Base-by-base conservation (phyloP, 2,888 invertebrate genomes). In the Watsonalla binaria region DNA sequence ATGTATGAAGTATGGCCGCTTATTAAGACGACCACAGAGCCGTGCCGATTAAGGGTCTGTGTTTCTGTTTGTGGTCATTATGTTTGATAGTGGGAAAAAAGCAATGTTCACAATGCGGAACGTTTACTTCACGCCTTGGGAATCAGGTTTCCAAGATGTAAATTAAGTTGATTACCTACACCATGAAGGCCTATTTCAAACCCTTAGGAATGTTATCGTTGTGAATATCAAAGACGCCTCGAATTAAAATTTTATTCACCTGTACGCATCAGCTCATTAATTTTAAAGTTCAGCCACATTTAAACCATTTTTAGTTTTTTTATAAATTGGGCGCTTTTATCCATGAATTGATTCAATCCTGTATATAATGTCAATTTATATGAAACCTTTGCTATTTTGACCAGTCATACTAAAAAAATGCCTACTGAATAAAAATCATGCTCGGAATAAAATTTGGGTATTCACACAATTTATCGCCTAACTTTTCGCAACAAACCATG, bases 41-140 rank as follows among this genome's bases (percentile, higher is more conserved):
- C 11, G 42, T 66, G 62, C 56, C 57, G 63, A 71, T 64, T 68
- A 77, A 82, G 81, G 80, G 77, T 57, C 68, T 67, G 68, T 39
- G 39, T 9, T 39, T 39, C 39, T 39, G 7, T 35, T 5, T n/a
- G 39, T 42, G 42, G 42, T 42, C 42, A 42, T 42, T 42, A 42
- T 1, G 65, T 70, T 70, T 70, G 68, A 77, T 78, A 83, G 85
- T 87, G 86, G 85, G 87, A 88, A 86, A 84, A 24, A 83, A 80
- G 76, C 72, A 74, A 78, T 59, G 72, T 60, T 72, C 76, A 84
- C 70, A 76, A 83, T 76, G 88, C 83, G 87, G 80, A 85, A 89
- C 87, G 70, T 70, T 72, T 76, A 78, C 79, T 86, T 86, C 83
- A 87, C 82, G 88, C 84, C 78, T 71, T 72, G 75, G 81, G 82